Conservation (phyloP, 1,140 invertebrate species). For the Centruroides vittatus region DNA sequence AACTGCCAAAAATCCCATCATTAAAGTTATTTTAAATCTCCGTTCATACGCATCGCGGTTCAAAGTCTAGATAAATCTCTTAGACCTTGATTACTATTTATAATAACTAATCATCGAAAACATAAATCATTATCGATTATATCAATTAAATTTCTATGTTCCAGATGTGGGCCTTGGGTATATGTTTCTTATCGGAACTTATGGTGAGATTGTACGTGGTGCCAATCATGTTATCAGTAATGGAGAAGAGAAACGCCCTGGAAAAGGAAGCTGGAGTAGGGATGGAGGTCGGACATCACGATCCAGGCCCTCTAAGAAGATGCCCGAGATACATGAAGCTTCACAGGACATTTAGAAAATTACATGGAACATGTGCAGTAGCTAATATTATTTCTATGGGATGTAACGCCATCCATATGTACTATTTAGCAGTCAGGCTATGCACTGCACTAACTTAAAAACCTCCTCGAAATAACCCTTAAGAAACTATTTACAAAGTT, state of each 20-base stretch:
- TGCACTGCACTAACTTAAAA: conserved; percentile 8
- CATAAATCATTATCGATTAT: too few relatives aligned
- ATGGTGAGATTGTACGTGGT: conserved; percentile 50
- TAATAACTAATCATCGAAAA: too few relatives aligned
- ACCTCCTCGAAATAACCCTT: too few relatives aligned
- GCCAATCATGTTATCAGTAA: conserved; percentile 42
- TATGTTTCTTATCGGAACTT: conserved; percentile 52
- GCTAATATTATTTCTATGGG: conserved; percentile 54
- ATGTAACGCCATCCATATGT: conserved; percentile 50
- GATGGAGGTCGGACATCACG: conserved; percentile 48
- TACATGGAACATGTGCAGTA: conserved; percentile 51
- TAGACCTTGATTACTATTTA: too few relatives aligned
- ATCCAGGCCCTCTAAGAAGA: conserved; percentile 44
- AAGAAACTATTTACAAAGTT: too few relatives aligned
- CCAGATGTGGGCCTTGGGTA: conserved; percentile 45
- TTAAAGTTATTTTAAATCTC: too few relatives aligned
- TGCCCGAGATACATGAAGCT: conserved; percentile 54
- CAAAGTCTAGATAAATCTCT: too few relatives aligned
- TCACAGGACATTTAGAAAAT: conserved; percentile 45
- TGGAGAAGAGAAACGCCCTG: conserved; percentile 29
- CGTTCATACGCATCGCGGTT: too few relatives aligned
- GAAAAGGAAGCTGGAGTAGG: conserved; percentile 53
- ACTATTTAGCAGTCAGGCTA: conserved; percentile 48
- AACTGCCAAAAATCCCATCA: too few relatives aligned
- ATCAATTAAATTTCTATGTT: conserved; percentile 17